Percentiles rank a stretch among this genome's conserved stretches.
phyloP scores from a whole-genome alignment of 2,113 vertebrate genomes.

The Porphyrio hochstetteri region DNA sequence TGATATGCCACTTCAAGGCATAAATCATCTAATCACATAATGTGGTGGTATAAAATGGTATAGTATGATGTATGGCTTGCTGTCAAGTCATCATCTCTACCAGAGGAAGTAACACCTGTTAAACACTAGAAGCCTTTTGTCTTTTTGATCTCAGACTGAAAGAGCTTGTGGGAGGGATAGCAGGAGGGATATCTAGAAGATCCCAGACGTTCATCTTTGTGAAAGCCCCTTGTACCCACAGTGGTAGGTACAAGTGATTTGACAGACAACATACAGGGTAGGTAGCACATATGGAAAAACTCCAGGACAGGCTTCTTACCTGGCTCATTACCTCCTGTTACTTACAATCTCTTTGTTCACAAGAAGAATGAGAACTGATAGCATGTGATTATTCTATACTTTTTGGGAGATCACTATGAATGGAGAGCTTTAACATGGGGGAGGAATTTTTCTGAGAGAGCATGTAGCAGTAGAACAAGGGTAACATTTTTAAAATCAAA shows the following conservation, averaged over 20 bases:
- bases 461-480: no score
- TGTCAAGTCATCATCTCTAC: not conserved
- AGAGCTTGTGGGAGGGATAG: not conserved
- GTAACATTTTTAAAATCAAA: no score
- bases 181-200: not conserved
- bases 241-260: not conserved
- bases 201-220: not conserved
- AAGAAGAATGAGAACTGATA: not conserved
- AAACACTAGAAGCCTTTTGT: not conserved
- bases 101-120: not conserved
- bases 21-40: not conserved
- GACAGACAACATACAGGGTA: rapidly evolving
- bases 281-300: not conserved
- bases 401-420: not conserved
- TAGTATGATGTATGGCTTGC: not conserved
- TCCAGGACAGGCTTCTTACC: not conserved
- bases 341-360: not conserved
- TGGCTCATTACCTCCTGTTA: not conserved
- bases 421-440: not conserved
- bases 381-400: not conserved
- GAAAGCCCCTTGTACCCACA: not conserved
- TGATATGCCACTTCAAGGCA: not conserved
- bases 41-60: not conserved
- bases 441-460: not conserved
- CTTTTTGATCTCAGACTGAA: not conserved